A percentile compares a stretch with the other conserved stretches of the same genome.
phyloP scores from a whole-genome alignment of 2,888 invertebrate species.

The Ditula angustiorana region DNA sequence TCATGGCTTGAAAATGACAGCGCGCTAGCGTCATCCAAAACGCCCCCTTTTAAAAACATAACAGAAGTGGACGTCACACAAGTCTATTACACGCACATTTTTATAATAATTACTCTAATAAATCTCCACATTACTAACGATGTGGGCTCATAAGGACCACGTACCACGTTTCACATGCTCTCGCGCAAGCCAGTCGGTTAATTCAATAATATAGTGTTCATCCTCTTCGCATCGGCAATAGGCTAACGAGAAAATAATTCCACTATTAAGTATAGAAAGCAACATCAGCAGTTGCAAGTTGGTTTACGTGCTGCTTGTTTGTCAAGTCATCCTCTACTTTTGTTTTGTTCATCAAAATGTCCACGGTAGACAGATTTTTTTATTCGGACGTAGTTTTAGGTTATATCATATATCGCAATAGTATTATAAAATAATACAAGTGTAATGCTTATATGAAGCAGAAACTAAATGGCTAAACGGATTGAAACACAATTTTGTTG shows the following conservation, averaged over 20 bases:
- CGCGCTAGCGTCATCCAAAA: too few relatives aligned
- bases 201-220: conserved; percentile 25
- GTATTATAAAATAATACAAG: too few relatives aligned
- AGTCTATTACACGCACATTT: not conserved
- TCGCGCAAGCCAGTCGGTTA: conserved; percentile 14
- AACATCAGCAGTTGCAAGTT: conserved; percentile 3
- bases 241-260: conserved; percentile 32
- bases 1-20: too few relatives aligned
- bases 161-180: not conserved
- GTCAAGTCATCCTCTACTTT: too few relatives aligned
- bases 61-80: not conserved
- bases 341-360: too few relatives aligned
- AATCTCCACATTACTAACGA: conserved; percentile 1
- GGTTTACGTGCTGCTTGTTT: not conserved
- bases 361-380: too few relatives aligned
- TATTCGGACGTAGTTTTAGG: too few relatives aligned
- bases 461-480: too few relatives aligned
- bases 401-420: too few relatives aligned
- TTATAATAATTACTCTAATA: not conserved
- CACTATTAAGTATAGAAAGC: conserved; percentile 27
- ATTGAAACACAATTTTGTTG: too few relatives aligned
- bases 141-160: not conserved
- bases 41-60: too few relatives aligned
- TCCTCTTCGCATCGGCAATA: conserved; percentile 20
- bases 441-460: too few relatives aligned